Conservation (phyloP, 1,140 invertebrate species). For the Maconellicoccus hirsutus region DNA sequence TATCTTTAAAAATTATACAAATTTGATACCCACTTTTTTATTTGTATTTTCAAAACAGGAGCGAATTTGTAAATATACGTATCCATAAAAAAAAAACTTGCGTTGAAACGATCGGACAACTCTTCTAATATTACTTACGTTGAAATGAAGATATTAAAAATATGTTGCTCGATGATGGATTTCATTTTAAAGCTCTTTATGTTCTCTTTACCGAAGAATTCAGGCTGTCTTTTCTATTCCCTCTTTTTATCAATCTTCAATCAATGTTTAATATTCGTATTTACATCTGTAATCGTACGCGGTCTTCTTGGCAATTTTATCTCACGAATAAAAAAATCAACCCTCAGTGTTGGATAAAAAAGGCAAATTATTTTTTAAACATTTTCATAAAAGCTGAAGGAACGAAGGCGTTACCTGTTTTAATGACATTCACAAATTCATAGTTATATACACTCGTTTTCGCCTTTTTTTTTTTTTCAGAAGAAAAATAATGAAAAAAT, state of each 20-base stretch:
- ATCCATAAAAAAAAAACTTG: background rate
- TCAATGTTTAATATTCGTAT: conserved; percentile 6
- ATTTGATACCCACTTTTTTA: background rate
- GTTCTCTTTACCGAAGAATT: background rate
- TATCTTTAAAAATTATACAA: too few relatives aligned
- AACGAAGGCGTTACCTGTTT: too few relatives aligned
- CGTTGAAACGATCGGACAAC: background rate
- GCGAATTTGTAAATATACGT: background rate
- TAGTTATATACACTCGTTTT: too few relatives aligned
- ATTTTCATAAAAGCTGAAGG: background rate
- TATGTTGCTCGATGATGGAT: conserved; percentile 4
- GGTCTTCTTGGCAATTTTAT: background rate
- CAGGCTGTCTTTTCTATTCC: background rate
- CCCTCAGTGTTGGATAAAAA: background rate
- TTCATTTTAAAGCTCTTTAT: conserved; percentile 3
- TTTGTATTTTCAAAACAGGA: background rate
- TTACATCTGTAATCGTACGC: background rate
- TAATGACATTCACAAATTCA: too few relatives aligned
- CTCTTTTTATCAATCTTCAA: background rate
- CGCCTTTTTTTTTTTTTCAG: too few relatives aligned
- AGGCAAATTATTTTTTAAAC: conserved; percentile 5
- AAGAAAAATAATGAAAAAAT: too few relatives aligned
- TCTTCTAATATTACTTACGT: conserved; percentile 5
- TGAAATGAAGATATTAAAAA: background rate
- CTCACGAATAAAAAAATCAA: background rate